These are phyloP conservation scores for Pseudachorutes palmiensis DNA, from an alignment of 1,140 invertebrate species.

Conservation along the genomic window DNA sequence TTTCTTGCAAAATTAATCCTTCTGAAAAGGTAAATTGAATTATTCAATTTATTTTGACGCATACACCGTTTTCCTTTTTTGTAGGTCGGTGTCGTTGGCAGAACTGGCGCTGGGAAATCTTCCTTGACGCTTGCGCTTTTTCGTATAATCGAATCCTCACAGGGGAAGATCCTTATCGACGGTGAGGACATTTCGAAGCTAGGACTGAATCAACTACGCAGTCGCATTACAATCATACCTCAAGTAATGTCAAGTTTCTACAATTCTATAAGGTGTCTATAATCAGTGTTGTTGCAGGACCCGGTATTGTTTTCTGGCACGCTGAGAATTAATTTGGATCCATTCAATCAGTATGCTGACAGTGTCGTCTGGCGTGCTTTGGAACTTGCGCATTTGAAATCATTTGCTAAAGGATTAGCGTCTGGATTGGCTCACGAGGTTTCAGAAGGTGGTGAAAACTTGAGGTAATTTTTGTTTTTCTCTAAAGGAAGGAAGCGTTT, in stretches of 20 bases:
- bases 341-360: conserved; percentile 69
- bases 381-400: conserved; percentile 49
- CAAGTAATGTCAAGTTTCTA: conserved; percentile 43
- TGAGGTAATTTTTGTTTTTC: conserved; percentile 42
- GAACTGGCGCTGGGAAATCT: conserved; percentile 51
- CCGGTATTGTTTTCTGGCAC: conserved; percentile 60
- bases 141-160: conserved; percentile 43
- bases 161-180: conserved; percentile 47
- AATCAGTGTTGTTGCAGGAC: conserved; percentile 39
- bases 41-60: too few relatives aligned
- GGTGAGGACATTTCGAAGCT: conserved; percentile 46
- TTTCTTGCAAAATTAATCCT: conserved; percentile 44
- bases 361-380: conserved; percentile 70
- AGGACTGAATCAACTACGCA: conserved; percentile 44
- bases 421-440: conserved; percentile 30
- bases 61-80: too few relatives aligned
- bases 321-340: conserved; percentile 73
- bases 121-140: conserved; percentile 51
- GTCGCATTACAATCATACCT: conserved; percentile 56
- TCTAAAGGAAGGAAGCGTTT: conserved; percentile 44
- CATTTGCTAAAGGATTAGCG: not conserved
- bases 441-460: conserved; percentile 50
- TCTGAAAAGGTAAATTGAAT: conserved; percentile 45
- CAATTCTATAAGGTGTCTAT: too few relatives aligned
- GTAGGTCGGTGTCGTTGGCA: conserved; percentile 36